Evolutionary conservation across 2,888 invertebrate genomes (phyloP).

Genomic region (Phyllotreta cruciferae): DNA sequence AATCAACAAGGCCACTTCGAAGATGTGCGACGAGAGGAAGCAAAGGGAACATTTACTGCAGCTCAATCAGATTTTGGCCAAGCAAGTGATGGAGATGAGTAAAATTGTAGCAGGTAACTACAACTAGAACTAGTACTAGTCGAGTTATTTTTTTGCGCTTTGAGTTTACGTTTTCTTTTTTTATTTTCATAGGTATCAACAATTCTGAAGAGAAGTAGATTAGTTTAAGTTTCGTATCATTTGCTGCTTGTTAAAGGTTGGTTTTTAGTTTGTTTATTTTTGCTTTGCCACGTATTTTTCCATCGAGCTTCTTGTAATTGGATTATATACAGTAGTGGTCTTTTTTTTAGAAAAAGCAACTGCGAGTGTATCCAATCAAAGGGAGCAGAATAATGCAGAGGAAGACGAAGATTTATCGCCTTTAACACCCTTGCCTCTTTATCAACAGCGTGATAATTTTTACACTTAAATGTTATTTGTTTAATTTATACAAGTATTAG

Average conservation of each 20-base stretch:
- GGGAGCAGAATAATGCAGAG: slow-evolving; percentile 64
- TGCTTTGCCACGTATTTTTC: slow-evolving; percentile 26
- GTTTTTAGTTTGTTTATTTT: slow-evolving; percentile 50
- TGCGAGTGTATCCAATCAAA: slow-evolving; percentile 71
- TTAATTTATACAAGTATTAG: slow-evolving; percentile 14
- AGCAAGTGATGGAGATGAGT: slow-evolving; percentile 94
- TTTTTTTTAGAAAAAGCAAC: slow-evolving; percentile 69
- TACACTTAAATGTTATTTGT: slow-evolving; percentile 60
- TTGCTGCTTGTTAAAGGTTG: slow-evolving; percentile 56
- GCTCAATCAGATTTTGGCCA: slow-evolving; percentile 89
- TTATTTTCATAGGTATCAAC: slow-evolving; percentile 58
- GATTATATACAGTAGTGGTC: neutral
- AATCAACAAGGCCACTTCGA: slow-evolving; percentile 54
- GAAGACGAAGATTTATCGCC: slow-evolving; percentile 76
- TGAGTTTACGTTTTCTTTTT: slow-evolving; percentile 41
- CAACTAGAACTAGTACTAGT: slow-evolving; percentile 14
- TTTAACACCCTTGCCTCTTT: slow-evolving; percentile 79
- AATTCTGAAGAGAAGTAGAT: slow-evolving; percentile 54
- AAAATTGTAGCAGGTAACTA: slow-evolving; percentile 91
- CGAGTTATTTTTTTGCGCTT: slow-evolving; percentile 34
- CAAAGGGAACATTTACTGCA: slow-evolving; percentile 89
- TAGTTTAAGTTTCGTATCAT: slow-evolving; percentile 45
- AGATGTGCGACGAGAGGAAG: slow-evolving; percentile 78
- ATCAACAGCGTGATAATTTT: slow-evolving; percentile 87
- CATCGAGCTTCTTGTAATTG: neutral